Percentiles rank a stretch among this genome's conserved stretches.
These are phyloP conservation scores for Ispidina lecontei DNA, from an alignment of 2,797 vertebrate species.

Conservation along the genomic window DNA sequence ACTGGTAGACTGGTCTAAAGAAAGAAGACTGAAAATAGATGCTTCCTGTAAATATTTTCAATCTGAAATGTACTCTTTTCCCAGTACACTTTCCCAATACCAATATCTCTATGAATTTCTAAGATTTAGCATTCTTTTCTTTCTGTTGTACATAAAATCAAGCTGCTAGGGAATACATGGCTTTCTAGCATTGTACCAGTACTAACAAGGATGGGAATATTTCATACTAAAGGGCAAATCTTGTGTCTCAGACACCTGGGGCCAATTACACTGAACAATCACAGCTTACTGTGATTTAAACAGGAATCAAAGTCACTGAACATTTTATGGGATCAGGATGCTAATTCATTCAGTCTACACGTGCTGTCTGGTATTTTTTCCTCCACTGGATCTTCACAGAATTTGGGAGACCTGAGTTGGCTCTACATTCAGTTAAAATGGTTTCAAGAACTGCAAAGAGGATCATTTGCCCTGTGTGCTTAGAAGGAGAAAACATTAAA, in stretches of 20 bases:
- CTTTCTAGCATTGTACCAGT: background rate
- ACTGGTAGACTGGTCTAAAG: background rate
- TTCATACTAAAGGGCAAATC: background rate
- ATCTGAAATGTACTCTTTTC: background rate
- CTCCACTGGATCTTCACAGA: background rate
- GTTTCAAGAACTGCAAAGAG: background rate
- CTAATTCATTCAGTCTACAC: background rate
- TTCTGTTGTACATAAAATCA: background rate
- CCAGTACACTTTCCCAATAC: background rate
- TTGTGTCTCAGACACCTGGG: background rate
- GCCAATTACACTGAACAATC: constrained; percentile 15
- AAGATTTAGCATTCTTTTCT: background rate
- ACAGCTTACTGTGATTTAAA: constrained; percentile 5
- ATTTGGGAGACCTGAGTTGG: background rate
- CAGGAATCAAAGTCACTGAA: background rate
- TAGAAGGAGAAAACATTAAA: background rate
- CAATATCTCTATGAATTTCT: background rate
- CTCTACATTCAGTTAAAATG: constrained; percentile 4
- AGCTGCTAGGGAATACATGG: background rate
- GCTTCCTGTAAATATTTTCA: background rate
- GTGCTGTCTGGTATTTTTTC: background rate
- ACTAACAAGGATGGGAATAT: background rate
- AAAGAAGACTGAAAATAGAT: background rate
- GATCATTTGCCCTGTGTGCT: background rate
- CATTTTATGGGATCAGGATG: background rate